A percentile compares a stretch with the other conserved stretches of the same genome.
Conservation (phyloP, 1,140 invertebrate genomes). For the Bathynomus jamesi region DNA sequence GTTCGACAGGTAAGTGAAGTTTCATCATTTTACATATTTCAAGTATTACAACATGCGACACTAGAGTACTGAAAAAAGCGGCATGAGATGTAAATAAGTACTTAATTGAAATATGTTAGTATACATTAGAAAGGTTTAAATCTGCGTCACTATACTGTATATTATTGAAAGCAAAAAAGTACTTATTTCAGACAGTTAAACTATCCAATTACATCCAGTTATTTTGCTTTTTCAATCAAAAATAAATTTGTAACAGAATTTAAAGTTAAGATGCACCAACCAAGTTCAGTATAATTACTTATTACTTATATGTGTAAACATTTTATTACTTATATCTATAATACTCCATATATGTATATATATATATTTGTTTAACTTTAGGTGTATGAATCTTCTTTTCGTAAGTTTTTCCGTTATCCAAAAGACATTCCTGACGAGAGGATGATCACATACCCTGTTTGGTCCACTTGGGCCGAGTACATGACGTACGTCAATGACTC, state of each 20-base stretch:
- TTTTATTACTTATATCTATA: neutral
- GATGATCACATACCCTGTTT: constrained; percentile 70
- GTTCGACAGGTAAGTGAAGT: constrained; percentile 46
- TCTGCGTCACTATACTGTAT: no score
- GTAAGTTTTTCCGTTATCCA: constrained; percentile 54
- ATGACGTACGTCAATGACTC: constrained; percentile 57
- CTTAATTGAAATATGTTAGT: neutral
- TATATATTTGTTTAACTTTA: neutral
- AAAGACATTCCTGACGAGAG: constrained; percentile 56
- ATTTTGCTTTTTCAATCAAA: no score
- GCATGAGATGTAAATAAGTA: neutral
- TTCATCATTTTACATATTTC: neutral
- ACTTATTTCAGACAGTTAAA: no score
- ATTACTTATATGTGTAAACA: neutral
- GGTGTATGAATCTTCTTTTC: constrained; percentile 53
- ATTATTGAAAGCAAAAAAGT: no score
- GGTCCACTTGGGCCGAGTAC: constrained; percentile 85
- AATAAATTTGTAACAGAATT: no score
- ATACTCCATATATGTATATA: neutral
- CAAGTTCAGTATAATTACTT: neutral
- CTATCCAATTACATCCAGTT: no score
- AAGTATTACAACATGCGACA: neutral
- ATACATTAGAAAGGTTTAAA: neutral
- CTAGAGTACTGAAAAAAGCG: neutral
- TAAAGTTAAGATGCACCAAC: neutral